phyloP scores from a whole-genome alignment of 2,888 invertebrate species.

The Galerucella nymphaeae region DNA sequence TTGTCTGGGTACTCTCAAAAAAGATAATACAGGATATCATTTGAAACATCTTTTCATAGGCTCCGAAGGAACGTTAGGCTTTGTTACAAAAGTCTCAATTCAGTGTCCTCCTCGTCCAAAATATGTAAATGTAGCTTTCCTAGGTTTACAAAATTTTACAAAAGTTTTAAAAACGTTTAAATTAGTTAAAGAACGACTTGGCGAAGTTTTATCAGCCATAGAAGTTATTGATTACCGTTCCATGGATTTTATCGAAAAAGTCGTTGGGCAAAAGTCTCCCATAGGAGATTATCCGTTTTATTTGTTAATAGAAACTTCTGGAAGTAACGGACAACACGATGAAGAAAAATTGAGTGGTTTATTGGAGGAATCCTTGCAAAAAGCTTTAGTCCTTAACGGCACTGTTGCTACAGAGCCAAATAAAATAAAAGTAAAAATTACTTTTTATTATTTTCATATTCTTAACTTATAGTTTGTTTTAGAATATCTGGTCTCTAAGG shows the following conservation, averaged over 20 bases:
- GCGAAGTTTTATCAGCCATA: constrained; percentile 93
- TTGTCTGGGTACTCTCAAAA: constrained; percentile 85
- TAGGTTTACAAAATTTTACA: constrained; percentile 77
- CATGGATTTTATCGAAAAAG: constrained; percentile 72
- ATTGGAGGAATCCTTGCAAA: constrained; percentile 77
- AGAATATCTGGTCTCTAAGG: constrained; percentile 86
- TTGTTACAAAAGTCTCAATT: constrained; percentile 91
- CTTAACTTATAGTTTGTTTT: constrained; percentile 31
- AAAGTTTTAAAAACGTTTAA: constrained; percentile 81
- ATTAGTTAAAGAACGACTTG: constrained; percentile 78
- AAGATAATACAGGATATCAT: constrained; percentile 98
- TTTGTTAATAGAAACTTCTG: constrained; percentile 86
- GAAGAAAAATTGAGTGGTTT: constrained; percentile 85
- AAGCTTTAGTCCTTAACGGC: constrained; percentile 81
- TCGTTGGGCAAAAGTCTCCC: constrained; percentile 72
- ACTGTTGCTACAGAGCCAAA: constrained; percentile 82
- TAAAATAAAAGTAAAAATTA: constrained; percentile 74
- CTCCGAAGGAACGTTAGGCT: constrained; percentile 95
- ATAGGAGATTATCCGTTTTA: constrained; percentile 82
- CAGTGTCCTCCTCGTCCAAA: constrained; percentile 86
- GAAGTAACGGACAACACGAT: constrained; percentile 86
- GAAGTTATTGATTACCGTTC: constrained; percentile 89
- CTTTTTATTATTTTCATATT: not conserved
- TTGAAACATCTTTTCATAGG: constrained; percentile 96
- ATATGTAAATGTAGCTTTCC: constrained; percentile 49